Evolutionary conservation across 1,140 invertebrate species (phyloP).

Genomic region (Tetramorium parvispinum): DNA sequence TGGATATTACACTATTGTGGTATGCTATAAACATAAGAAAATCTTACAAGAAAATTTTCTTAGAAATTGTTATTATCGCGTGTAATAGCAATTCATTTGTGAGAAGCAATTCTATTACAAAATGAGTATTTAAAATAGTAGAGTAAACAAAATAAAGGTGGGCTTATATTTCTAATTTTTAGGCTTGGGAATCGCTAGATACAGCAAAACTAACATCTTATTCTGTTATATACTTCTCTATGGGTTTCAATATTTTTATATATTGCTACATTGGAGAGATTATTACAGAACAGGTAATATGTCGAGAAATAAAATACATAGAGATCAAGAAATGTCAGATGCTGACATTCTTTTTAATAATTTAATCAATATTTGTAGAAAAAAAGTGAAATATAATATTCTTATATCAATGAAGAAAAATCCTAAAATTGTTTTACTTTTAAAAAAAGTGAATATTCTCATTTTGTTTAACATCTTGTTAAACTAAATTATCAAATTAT

Average conservation of each 20-base stretch:
- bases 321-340: neutral
- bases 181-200: conserved; percentile 69
- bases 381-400: neutral
- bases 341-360: neutral
- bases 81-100: neutral
- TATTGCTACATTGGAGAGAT: conserved; percentile 76
- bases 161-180: neutral
- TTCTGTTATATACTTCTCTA: conserved; percentile 66
- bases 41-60: neutral
- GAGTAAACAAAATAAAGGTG: neutral
- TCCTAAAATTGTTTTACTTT: neutral
- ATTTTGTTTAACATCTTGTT: neutral
- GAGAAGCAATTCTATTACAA: neutral
- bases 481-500: neutral
- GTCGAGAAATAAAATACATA: neutral
- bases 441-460: neutral
- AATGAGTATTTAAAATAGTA: neutral
- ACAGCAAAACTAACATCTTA: conserved; percentile 50
- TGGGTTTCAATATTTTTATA: conserved; percentile 73
- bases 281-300: conserved; percentile 69
- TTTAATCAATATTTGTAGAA: neutral
- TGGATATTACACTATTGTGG: conserved; percentile 77
- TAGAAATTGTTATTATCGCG: neutral
- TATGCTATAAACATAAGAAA: conserved; percentile 32
- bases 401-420: conserved; percentile 9